These are phyloP conservation scores for Salmo trutta DNA, from an alignment of 2,797 vertebrate genomes.

Conservation along the genomic window DNA sequence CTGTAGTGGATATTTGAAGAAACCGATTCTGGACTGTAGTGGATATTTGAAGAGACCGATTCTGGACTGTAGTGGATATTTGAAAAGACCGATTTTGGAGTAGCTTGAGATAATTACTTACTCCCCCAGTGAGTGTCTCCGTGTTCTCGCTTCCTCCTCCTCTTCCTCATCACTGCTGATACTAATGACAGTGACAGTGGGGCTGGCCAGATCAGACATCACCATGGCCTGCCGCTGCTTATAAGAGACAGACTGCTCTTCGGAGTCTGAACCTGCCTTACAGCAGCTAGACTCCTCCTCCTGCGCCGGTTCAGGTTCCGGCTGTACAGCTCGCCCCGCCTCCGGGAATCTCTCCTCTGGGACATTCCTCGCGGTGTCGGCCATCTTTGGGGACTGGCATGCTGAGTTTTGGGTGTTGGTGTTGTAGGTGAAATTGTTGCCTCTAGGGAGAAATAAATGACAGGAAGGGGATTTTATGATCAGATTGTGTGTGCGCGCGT, in stretches of 20 bases:
- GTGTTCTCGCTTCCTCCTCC: constrained; percentile 76
- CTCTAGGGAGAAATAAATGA: constrained; percentile 48
- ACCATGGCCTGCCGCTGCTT: constrained; percentile 85
- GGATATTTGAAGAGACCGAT: too few species aligned
- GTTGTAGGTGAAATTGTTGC: constrained; percentile 86
- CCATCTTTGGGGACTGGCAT: constrained; percentile 92
- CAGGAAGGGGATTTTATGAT: background rate
- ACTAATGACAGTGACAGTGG: constrained; percentile 91
- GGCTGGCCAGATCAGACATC: constrained; percentile 87
- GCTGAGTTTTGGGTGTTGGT: constrained; percentile 86
- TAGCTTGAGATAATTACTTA: constrained; percentile 68
- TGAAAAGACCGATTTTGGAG: background rate
- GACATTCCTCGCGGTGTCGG: constrained; percentile 83
- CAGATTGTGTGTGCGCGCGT: background rate
- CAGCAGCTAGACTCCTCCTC: constrained; percentile 73
- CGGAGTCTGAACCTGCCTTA: constrained; percentile 77
- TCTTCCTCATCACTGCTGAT: constrained; percentile 94
- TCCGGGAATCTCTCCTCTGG: constrained; percentile 79
- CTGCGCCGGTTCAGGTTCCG: constrained; percentile 61
- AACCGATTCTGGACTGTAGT: too few species aligned
- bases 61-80: too few species aligned
- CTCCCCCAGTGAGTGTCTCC: constrained; percentile 84
- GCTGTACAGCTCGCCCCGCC: constrained; percentile 72
- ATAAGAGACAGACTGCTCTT: constrained; percentile 71
- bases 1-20: too few species aligned